Conservation (phyloP, 2,797 vertebrate genomes). For the Artibeus jamaicensis region DNA sequence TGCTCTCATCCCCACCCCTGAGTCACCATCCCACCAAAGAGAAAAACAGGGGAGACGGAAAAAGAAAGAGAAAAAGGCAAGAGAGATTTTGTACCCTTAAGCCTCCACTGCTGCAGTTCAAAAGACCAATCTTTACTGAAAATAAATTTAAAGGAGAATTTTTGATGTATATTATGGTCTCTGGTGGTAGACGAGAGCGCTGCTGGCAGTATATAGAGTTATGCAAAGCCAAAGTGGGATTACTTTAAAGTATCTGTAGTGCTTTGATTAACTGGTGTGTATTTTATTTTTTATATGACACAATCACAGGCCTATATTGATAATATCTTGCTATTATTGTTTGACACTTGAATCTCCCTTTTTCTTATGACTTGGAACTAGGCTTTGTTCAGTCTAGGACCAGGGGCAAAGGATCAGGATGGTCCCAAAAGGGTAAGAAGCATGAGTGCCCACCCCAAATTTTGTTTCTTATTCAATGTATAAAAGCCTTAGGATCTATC, state of each 20-base stretch:
- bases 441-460: neutral
- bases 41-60: constrained; percentile 70
- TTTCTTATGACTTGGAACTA: constrained; percentile 60
- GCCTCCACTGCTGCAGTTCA: constrained; percentile 85
- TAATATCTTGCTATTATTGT: constrained; percentile 81
- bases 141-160: constrained; percentile 89
- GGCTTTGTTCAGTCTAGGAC: constrained; percentile 59
- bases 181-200: constrained; percentile 83
- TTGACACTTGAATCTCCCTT: constrained; percentile 57
- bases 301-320: constrained; percentile 82
- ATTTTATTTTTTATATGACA: constrained; percentile 85
- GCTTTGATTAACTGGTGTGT: constrained; percentile 87
- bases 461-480: neutral
- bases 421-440: constrained; percentile 6
- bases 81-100: constrained; percentile 85
- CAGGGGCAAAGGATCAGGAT: constrained; percentile 53
- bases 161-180: constrained; percentile 87
- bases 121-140: constrained; percentile 88
- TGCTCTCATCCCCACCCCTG: constrained; percentile 44
- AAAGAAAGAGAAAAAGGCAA: constrained; percentile 67
- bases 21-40: constrained; percentile 72
- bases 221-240: constrained; percentile 84
- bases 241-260: constrained; percentile 85
- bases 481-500: neutral
- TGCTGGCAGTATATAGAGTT: constrained; percentile 82